Base-by-base conservation (phyloP, 2,888 invertebrate genomes). In the Plagodis pulveraria region DNA sequence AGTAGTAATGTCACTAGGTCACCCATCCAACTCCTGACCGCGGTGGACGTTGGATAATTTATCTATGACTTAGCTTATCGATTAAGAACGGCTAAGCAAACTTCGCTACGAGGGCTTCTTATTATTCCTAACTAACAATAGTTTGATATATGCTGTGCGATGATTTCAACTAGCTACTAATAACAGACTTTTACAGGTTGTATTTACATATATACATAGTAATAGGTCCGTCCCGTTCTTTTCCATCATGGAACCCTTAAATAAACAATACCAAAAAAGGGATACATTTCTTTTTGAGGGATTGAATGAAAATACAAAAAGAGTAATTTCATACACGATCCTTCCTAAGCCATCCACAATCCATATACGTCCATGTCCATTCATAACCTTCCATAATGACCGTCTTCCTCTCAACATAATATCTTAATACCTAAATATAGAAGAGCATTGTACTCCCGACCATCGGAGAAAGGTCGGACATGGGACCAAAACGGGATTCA, bases 401-500 rank as follows among this genome's bases (percentile, higher is more conserved):
- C 83, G 78, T 80, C 80, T 85, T 84, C 85, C 87, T 80, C 70
- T 76, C 73, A 63, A 72, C 77, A 74, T 76, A 80, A 76, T 77
- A 78, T 77, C 76, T 74, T 79, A 77, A 83, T 81, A 80, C 76
- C 77, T 78, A 79, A 80, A 81, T 85, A 86, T 84, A 87, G 77
- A 67, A 59, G 35, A 11, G 61, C 68, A 83, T 86, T 87, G 84
- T 86, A 70, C 41, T 58, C 56, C 0, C 10, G 47, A 44, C 22
- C 43, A 33, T 35, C 47, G 54, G 44, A 74, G 68, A 57, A 83
- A 84, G 87, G 87, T 87, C 84, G 81, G 84, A 84, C 83, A 79
- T 74, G 78, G 78, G 77, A 73, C 72, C 72, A 83, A 66, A 85
- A 85, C 83, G 84, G 89, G 87, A 86, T 86, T 85, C 82, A 76